Percentiles rank a stretch among this genome's conserved stretches.
phyloP scores from a whole-genome alignment of 2,888 invertebrate genomes.

The Ellobium chinense region DNA sequence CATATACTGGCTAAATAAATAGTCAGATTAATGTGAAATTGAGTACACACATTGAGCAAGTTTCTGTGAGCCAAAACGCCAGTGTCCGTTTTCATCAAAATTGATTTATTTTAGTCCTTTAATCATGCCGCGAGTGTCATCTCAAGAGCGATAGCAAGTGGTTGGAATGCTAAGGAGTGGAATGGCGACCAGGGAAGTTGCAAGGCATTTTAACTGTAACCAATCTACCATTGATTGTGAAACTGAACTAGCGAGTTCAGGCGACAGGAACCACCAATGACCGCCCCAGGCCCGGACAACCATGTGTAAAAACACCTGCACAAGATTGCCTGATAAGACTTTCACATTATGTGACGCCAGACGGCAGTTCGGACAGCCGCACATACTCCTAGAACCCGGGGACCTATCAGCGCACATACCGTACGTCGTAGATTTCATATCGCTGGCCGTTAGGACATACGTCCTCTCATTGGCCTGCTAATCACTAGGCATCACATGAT shows the following conservation, averaged over 20 bases:
- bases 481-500: slow-evolving; percentile 2
- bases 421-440: background rate
- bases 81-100: background rate
- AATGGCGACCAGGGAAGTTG: background rate
- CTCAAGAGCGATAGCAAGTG: background rate
- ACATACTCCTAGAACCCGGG: background rate
- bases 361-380: background rate
- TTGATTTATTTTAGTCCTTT: background rate
- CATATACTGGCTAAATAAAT: background rate
- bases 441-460: background rate
- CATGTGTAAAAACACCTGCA: background rate
- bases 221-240: background rate
- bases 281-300: background rate
- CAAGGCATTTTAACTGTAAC: background rate
- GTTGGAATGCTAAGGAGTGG: background rate
- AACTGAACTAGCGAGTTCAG: background rate
- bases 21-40: background rate
- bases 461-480: background rate
- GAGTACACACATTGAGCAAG: background rate
- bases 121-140: background rate
- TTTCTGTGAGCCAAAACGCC: background rate
- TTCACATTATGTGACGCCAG: background rate
- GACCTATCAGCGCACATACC: background rate
- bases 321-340: background rate
- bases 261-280: background rate